Base-by-base conservation (phyloP, 2,888 invertebrate genomes). In the Scrobipalpa atriplicella region DNA sequence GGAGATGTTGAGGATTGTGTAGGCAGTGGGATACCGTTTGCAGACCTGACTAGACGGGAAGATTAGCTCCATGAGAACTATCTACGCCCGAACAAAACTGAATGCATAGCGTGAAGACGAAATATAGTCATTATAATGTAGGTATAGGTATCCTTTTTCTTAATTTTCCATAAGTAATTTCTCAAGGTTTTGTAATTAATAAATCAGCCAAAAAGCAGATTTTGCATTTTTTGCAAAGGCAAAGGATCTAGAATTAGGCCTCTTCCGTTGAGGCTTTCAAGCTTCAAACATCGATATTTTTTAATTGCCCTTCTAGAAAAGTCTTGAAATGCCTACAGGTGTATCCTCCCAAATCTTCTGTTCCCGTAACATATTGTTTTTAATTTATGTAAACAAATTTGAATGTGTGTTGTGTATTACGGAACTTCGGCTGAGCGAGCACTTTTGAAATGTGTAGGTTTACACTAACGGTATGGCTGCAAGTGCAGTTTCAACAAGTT, bases 331-430 rank as follows among this genome's bases (percentile, higher is more conserved):
- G 13, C 36, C 36, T 36, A 0, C n/a, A 6, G 19, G 21, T 62
- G n/a, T 47, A 77, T 76, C 77, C 73, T 71, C 19, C 43, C 18
- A 16, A 29, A 60, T 47, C 38, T 67, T 36, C 16, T 66, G 69
- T 79, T 78, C 38, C 69, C 67, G 70, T 65, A 74, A 75, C 76
- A 82, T 80, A 83, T 86, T 86, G 86, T 86, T 84, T 81, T 81
- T 83, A 82, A 76, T 78, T 81, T 81, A 81, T 81, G 81, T 80
- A 82, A 82, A 83, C 83, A 81, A 82, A 80, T 84, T 81, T 77
- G 73, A 81, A 85, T 81, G 82, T 82, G 78, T 68, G 69, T 67
- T 70, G 74, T 70, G 79, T 76, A 70, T 70, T 71, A 67, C 73
- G 70, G 69, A 72, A 72, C 71, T 70, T 66, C 69, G 71, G 74